A percentile compares a stretch with the other conserved stretches of the same genome.
These are phyloP conservation scores for Drosophila engyochracea DNA, from an alignment of 2,888 invertebrate genomes.

Conservation along the genomic window DNA sequence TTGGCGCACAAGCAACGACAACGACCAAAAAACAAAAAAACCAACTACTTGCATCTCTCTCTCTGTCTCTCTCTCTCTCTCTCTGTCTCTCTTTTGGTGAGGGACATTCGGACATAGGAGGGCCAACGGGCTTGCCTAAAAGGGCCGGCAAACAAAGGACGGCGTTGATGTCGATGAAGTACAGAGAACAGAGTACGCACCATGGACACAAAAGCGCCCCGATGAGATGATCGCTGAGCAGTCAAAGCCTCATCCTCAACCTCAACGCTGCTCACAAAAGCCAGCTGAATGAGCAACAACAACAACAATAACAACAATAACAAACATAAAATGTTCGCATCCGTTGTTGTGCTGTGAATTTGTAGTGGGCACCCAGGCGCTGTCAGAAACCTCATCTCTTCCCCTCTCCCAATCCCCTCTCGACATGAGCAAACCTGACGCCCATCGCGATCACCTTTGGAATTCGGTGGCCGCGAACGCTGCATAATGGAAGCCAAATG, in stretches of 20 bases:
- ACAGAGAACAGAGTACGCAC: slow-evolving; percentile 24
- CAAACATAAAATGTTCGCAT: slow-evolving; percentile 52
- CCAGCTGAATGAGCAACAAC: slow-evolving; percentile 48
- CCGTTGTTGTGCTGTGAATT: slow-evolving; percentile 56
- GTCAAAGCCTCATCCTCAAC: slow-evolving; percentile 50
- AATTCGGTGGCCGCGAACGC: slow-evolving; percentile 81
- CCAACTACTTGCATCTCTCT: slow-evolving; percentile 24
- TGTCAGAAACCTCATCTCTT: slow-evolving; percentile 15
- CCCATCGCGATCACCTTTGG: slow-evolving; percentile 69
- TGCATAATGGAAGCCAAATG: slow-evolving; percentile 80
- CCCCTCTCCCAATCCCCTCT: neutral
- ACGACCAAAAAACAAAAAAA: slow-evolving; percentile 15
- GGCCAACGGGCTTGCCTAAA: slow-evolving; percentile 44
- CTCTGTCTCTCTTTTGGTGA: neutral
- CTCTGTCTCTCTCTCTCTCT: neutral
- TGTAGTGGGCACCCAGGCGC: slow-evolving; percentile 76
- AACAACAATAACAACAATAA: slow-evolving; percentile 37
- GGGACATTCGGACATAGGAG: neutral
- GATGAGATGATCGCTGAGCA: slow-evolving; percentile 73
- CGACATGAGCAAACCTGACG: slow-evolving; percentile 47
- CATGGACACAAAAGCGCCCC: slow-evolving; percentile 72
- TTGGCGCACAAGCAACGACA: slow-evolving; percentile 55
- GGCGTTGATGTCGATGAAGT: slow-evolving; percentile 74
- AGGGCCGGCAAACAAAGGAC: slow-evolving; percentile 76
- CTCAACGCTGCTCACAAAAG: slow-evolving; percentile 25